Evolutionary conservation across 2,113 vertebrate species (phyloP), one percentile per base, ranked within the genome.

Genomic region (Oxyruncus cristatus): DNA sequence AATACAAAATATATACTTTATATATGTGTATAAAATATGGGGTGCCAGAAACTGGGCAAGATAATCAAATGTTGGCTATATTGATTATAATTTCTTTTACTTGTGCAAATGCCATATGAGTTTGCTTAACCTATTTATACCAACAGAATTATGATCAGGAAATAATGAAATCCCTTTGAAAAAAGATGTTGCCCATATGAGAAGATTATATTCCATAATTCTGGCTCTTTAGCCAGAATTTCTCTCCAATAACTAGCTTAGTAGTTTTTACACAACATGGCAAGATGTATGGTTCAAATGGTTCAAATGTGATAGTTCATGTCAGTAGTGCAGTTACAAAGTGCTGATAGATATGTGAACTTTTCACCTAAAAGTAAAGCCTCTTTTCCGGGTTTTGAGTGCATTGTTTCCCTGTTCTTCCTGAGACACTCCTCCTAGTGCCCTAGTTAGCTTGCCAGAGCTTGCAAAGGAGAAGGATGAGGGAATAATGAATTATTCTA

Each of bases 291-390:
- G 42, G 42, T 44, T 44, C 42, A 44, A 44, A 35, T 50, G 14
- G 39, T 46, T 94, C 78, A 97, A 91, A 92, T n/a, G 32, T 27
- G 76, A 52, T 80, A 26, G 35, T 72, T 97, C 80, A 39, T 27
- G 72, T 96, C 82, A 49, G 18, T 74, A 95, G 62, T 53, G 52
- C 50, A 81, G 92, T 92, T 95, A 86, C 79, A 88, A 92, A 93
- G 92, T 93, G 85, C 32, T 44, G 28, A 58, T 92, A 86, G 95
- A 96, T 92, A 95, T 17, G 49, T 98, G 96, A 96, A 96, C 95
- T 97, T 97, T 97, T 97, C 92, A 96, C 97, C 96, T 92, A 95
- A 95, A 97, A 95, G 92, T 81, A 94, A 95, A 96, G 56, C 46
- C 56, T 93, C 92, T 94, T 96, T 90, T 97, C 96, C 90, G 97